Percentiles rank a stretch among this genome's conserved stretches.
Evolutionary conservation across 2,888 invertebrate species (phyloP).

Genomic region (Stenchaetothrips biformis): DNA sequence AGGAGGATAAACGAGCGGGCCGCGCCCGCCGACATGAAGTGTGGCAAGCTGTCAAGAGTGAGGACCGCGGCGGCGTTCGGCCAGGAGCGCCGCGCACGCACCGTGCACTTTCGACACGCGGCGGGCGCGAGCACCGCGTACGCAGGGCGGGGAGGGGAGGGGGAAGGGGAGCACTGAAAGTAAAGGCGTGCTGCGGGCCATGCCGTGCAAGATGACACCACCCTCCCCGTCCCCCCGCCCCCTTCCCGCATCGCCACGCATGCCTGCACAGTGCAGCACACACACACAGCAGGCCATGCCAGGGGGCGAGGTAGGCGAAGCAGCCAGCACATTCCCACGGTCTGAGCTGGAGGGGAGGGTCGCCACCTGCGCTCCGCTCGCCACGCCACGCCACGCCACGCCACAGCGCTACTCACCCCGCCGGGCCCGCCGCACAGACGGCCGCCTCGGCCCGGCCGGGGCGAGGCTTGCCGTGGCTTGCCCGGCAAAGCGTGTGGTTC

Average conservation of each 20-base stretch:
- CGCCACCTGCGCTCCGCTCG: conserved; percentile 1
- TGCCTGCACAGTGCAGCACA: conserved; percentile 20
- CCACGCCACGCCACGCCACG: not conserved
- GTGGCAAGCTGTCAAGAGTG: no score
- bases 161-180: not conserved
- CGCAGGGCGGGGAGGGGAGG: not conserved
- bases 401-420: not conserved
- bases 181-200: not conserved
- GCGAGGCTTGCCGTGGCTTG: no score
- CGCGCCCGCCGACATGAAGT: no score
- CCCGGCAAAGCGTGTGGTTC: not conserved
- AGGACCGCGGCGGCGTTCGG: not conserved
- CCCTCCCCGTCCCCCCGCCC: not conserved
- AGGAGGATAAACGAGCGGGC: no score
- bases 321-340: conserved; percentile 1
- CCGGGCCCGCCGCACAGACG: no score
- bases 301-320: not conserved
- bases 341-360: conserved; percentile 6
- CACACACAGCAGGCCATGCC: not conserved
- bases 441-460: no score
- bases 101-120: not conserved
- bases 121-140: not conserved
- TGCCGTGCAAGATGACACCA: conserved; percentile 11
- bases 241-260: not conserved
- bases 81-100: not conserved